Percentiles rank a stretch among this genome's conserved stretches.
Evolutionary conservation across 2,797 vertebrate genomes (phyloP).

Genomic region (Lacerta bilineata): DNA sequence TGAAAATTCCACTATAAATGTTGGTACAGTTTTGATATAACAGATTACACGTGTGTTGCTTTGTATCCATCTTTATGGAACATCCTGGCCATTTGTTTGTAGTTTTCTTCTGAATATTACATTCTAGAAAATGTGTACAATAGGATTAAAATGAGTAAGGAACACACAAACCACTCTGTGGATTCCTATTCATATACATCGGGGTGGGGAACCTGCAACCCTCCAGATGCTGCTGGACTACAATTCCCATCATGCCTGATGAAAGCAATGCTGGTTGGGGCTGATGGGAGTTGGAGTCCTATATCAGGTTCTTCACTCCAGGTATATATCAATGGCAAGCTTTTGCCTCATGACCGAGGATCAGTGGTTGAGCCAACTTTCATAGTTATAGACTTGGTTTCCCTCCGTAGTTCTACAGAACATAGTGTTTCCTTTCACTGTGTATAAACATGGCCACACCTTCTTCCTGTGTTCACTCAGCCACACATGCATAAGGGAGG

Average conservation of each 20-base stretch:
- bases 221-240: too few relatives aligned
- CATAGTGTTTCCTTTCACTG: not conserved
- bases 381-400: not conserved
- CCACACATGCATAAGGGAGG: constrained; percentile 1
- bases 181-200: constrained; percentile 6
- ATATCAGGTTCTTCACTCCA: too few relatives aligned
- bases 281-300: too few relatives aligned
- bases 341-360: not conserved
- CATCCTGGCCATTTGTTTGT: not conserved
- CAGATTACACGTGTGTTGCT: not conserved
- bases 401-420: not conserved
- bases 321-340: not conserved
- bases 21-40: not conserved
- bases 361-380: not conserved
- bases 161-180: not conserved
- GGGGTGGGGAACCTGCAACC: too few relatives aligned
- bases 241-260: too few relatives aligned
- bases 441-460: not conserved
- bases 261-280: too few relatives aligned
- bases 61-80: not conserved
- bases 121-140: not conserved
- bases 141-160: not conserved
- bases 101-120: not conserved
- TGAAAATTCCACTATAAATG: not conserved
- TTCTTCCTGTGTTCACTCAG: constrained; percentile 21